A percentile compares a stretch with the other conserved stretches of the same genome.
Evolutionary conservation across 1,140 invertebrate genomes (phyloP).

Genomic region (Arctopsyche grandis): DNA sequence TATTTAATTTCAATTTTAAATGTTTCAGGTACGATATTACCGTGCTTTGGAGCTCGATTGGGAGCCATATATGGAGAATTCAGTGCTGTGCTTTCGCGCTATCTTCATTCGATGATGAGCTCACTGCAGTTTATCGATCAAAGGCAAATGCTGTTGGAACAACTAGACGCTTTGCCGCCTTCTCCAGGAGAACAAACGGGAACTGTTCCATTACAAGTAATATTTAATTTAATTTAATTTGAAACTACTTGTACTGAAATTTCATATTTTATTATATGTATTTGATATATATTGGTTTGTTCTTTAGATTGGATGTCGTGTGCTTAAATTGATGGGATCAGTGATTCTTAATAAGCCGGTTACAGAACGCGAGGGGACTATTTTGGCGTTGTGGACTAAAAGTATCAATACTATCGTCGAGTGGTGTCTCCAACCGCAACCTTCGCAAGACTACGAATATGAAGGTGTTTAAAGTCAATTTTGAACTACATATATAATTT

Average conservation of each 20-base stretch:
- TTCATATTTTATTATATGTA: too few relatives aligned
- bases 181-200: constrained; percentile 58
- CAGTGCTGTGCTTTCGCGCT: constrained; percentile 80
- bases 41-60: constrained; percentile 76
- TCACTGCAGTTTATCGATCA: constrained; percentile 58
- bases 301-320: constrained; percentile 86
- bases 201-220: constrained; percentile 62
- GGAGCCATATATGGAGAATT: constrained; percentile 82
- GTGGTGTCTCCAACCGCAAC: constrained; percentile 73
- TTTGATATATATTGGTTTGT: too few relatives aligned
- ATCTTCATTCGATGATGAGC: constrained; percentile 73
- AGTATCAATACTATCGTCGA: constrained; percentile 87
- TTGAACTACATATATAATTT: too few relatives aligned
- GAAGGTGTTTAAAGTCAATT: too few relatives aligned
- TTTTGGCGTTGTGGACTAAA: constrained; percentile 90
- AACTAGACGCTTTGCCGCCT: constrained; percentile 57
- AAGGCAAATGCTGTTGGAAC: constrained; percentile 60
- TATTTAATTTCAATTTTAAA: constrained; percentile 33
- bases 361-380: constrained; percentile 86
- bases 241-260: constrained; percentile 64
- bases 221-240: constrained; percentile 62
- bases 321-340: constrained; percentile 78
- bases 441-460: constrained; percentile 71
- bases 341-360: constrained; percentile 83
- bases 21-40: constrained; percentile 75